Evolutionary conservation across 2,797 vertebrate genomes (phyloP), one percentile per base, ranked within the genome.

Genomic region (Acanthurus tractus): DNA sequence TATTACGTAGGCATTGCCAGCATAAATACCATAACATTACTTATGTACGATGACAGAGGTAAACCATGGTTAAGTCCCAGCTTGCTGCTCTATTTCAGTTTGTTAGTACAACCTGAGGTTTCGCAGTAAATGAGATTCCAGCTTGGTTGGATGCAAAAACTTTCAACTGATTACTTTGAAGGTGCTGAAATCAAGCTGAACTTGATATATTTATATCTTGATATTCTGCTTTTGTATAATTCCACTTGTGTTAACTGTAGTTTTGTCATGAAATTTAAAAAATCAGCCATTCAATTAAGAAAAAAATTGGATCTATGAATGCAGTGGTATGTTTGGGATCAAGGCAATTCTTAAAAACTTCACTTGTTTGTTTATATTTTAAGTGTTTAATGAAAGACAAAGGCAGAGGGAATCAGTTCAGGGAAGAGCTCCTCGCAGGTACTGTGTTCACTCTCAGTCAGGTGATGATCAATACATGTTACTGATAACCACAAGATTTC

Each of bases 401-500:
- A 3, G 18, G 38, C 38, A 59, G n/a, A 4, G 20, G 1, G 42
- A 44, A 22, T 23, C 13, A 15, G 17, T 2, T 9, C 9, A n/a
- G 10, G 0, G 6, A 2, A 38, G 18, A n/a, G 4, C 38, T 20
- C 8, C 42, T 17, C 0, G 36, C 58, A 52, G 22, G 20, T 49
- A 23, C 14, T 38, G 11, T 55, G 49, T 54, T 45, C 4, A 63
- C 3, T 42, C 8, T 7, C 8, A 11, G 42, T 40, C 14, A 65
- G 20, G 38, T 66, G 63, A 6, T 20, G 12, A 56, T 6, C 18
- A 48, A n/a, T 45, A 11, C 11, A 11, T n/a, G 3, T 29, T 3
- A 52, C 52, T 34, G 61, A 63, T 48, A 17, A 48, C 14, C 17
- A 46, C 34, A 34, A 40, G 61, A 65, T 67, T 6, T n/a, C 40